Evolutionary conservation across 2,797 vertebrate species (phyloP), one percentile per base, ranked within the genome.

Genomic region (Podarcis siculus): DNA sequence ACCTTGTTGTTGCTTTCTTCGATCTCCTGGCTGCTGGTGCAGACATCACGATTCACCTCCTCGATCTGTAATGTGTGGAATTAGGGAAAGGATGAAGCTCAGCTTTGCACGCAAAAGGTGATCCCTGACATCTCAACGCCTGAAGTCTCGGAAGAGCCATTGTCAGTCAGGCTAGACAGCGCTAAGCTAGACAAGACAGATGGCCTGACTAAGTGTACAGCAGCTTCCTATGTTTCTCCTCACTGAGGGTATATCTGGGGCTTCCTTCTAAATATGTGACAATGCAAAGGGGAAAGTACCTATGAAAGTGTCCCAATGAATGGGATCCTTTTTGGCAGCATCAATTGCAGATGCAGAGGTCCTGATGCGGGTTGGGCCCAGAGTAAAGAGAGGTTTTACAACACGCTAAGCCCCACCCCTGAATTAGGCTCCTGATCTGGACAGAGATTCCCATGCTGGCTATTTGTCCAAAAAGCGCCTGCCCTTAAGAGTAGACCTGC

Each of bases 1-100:
- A 99, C 95, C 95, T 99, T 98, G 45, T 98, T 98, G 97, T 98
- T 99, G 96, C 96, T 96, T 0, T 96, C 96, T 94, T 97, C 97
- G 0, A 97, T 94, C 91, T 96, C 94, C 91, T 97, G 96, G 8
- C 93, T 97, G 94, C 96, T 97, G 49, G 96, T 97, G 94, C 96
- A 82, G 0, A 97, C 97, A 88, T 97, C 97, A 0, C 96, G 94
- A 66, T 97, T 97, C 93, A 97, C 95, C 89, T 97, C 97, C 55
- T 97, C 97, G 0, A 96, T 96, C 97, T 97, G 93, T 75, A 85
- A 35, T 37, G 3, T 37, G 78, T 9, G 72, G n/a, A 35, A 32
- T 83, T 81, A 61, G 32, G 55, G 27, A 82, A 58, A 25, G 71
- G 30, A 12, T 25, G 27, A 12, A 75, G 55, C 13, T 75, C 27